phyloP scores from a whole-genome alignment of 2,888 invertebrate species.

The Shargacucullia verbasci region DNA sequence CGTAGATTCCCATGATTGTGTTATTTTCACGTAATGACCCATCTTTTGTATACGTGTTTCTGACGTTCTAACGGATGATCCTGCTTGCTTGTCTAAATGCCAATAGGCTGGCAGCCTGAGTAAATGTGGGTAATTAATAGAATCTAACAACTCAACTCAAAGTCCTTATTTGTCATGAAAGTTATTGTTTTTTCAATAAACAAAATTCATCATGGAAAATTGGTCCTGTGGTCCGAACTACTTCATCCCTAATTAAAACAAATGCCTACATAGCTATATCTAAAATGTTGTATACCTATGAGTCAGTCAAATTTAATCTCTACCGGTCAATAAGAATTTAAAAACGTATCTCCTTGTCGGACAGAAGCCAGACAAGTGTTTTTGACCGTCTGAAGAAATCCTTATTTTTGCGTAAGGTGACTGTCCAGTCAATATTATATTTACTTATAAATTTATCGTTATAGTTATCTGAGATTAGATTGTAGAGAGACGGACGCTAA shows the following conservation, averaged over 20 bases:
- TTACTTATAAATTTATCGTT: neutral
- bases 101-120: too few species aligned
- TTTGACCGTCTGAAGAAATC: constrained; percentile 9
- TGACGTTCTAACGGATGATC: too few species aligned
- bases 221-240: neutral
- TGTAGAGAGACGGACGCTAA: neutral
- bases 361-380: neutral
- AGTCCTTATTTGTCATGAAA: too few species aligned
- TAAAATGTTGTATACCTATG: constrained; percentile 4
- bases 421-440: neutral
- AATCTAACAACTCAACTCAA: too few species aligned
- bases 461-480: neutral
- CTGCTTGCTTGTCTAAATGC: too few species aligned
- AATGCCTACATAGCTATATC: too few species aligned
- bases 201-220: neutral
- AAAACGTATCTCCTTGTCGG: constrained; percentile 14
- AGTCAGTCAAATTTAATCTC: constrained; percentile 20
- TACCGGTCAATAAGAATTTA: constrained; percentile 11
- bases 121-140: too few species aligned
- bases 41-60: too few species aligned
- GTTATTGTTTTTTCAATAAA: too few species aligned
- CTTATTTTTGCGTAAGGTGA: constrained; percentile 9
- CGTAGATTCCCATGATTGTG: too few species aligned
- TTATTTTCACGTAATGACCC: too few species aligned
- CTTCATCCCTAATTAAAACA: too few species aligned